Base-by-base conservation (phyloP, 2,797 vertebrate genomes). In the Lerista edwardsae region DNA sequence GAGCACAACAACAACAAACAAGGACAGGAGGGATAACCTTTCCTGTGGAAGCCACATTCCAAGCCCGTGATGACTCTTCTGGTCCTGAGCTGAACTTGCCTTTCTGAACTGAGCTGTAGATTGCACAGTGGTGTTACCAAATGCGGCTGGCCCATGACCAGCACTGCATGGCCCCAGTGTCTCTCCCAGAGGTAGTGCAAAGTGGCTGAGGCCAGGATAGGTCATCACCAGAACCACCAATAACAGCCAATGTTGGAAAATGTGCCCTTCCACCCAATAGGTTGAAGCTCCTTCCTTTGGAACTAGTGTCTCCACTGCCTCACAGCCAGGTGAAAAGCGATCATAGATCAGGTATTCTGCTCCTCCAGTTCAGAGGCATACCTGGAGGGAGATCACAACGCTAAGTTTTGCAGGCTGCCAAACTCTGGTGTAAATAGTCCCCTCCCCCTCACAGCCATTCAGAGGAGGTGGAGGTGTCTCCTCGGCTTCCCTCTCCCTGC, bases 11-110 rank as follows among this genome's bases (percentile, higher is more conserved):
- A 25, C 86, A 92, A 91, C 71, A 74, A 90, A 89, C 55, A 85
- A 79, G 51, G 39, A 86, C 15, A 27, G 57, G 41, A 71, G 81
- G 73, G 89, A 78, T 90, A 92, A 82, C 75, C 72, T 92, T 91
- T 93, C 83, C 85, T 87, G 71, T 75, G 67, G 77, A 84, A 44
- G 47, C 91, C 91, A 34, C 36, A 78, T 90, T 92, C 91, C 83
- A 87, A 85, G 76, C 51, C 6, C 14, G n/a, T 64, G 2, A 75
- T 7, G 41, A 4, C 23, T 23, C 10, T 0, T 0, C 61, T 25
- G 84, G 36, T 15, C 67, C 51, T 84, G 64, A 55, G 88, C 89
- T 86, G 85, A 88, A 90, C 72, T 73, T 12, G 77, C 65, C 86
- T 68, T 41, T 59, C 79, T 59, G 19, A 2, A 4, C 15, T 47